phyloP scores from a whole-genome alignment of 2,888 invertebrate species.

The Eugnorisma glareosa region DNA sequence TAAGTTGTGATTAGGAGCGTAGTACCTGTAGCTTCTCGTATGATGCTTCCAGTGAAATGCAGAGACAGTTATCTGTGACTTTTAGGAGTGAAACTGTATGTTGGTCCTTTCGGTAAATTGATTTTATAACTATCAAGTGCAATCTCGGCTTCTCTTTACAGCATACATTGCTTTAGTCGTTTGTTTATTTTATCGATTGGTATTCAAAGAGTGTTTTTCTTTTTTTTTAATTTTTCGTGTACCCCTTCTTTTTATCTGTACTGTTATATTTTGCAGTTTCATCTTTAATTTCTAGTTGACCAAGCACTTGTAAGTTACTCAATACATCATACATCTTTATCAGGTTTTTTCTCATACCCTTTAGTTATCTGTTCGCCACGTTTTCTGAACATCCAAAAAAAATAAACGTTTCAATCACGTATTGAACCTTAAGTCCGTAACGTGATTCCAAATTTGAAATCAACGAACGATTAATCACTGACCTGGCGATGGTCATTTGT shows the following conservation, averaged over 20 bases:
- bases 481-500: conserved; percentile 73
- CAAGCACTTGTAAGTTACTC: not conserved
- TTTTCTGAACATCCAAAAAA: conserved; percentile 57
- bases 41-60: not conserved
- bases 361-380: conserved; percentile 19
- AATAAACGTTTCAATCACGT: conserved; percentile 63
- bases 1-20: not conserved
- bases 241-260: not conserved
- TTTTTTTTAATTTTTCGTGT: not conserved
- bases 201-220: not conserved
- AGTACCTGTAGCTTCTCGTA: not conserved
- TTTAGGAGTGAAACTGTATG: not conserved
- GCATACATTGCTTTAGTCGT: not conserved
- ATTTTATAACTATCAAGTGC: not conserved
- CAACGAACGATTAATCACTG: conserved; percentile 79
- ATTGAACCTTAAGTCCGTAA: conserved; percentile 55
- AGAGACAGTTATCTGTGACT: not conserved
- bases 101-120: not conserved
- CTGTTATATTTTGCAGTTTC: not conserved
- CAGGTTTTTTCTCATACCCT: conserved; percentile 32
- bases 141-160: not conserved
- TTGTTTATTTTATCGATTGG: not conserved
- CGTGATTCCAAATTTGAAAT: conserved; percentile 72
- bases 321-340: conserved; percentile 33
- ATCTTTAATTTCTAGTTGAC: not conserved